These are phyloP conservation scores for Elaphurus davidianus DNA, from an alignment of 2,113 vertebrate genomes.

Conservation along the genomic window DNA sequence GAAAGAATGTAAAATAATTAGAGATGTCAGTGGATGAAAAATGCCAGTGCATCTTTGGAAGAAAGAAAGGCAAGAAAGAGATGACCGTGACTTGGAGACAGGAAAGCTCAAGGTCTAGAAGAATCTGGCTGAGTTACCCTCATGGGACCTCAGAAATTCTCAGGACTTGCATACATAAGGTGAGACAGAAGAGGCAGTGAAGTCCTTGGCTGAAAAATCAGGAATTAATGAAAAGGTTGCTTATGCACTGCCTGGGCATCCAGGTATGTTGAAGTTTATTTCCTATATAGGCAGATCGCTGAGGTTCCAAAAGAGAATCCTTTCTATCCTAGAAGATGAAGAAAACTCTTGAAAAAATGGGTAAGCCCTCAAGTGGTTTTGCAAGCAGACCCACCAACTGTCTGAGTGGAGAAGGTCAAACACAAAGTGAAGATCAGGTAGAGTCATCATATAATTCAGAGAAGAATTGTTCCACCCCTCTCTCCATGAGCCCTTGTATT, in stretches of 20 bases:
- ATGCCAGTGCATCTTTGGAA: not conserved
- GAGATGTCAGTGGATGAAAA: not conserved
- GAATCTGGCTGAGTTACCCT: not conserved
- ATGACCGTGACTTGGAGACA: not conserved
- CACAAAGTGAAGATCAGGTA: accelerated
- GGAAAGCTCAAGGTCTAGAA: not conserved
- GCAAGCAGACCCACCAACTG: not conserved
- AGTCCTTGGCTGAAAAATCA: not conserved
- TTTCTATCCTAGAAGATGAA: not conserved
- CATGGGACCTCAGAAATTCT: not conserved
- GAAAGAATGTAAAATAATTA: not conserved
- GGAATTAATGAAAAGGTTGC: not conserved
- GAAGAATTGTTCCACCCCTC: not conserved
- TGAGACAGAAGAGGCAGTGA: not conserved
- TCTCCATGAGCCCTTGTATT: not conserved
- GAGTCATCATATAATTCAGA: not conserved
- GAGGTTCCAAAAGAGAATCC: not conserved
- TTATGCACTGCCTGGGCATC: not conserved
- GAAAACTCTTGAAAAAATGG: not conserved
- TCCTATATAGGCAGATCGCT: not conserved
- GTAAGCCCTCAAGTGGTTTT: not conserved
- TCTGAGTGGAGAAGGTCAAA: not conserved
- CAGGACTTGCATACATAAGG: not conserved
- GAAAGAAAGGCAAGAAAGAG: not conserved
- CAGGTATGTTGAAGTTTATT: not conserved